Evolutionary conservation across 2,888 invertebrate genomes (phyloP).

Genomic region (Trilocha varians): DNA sequence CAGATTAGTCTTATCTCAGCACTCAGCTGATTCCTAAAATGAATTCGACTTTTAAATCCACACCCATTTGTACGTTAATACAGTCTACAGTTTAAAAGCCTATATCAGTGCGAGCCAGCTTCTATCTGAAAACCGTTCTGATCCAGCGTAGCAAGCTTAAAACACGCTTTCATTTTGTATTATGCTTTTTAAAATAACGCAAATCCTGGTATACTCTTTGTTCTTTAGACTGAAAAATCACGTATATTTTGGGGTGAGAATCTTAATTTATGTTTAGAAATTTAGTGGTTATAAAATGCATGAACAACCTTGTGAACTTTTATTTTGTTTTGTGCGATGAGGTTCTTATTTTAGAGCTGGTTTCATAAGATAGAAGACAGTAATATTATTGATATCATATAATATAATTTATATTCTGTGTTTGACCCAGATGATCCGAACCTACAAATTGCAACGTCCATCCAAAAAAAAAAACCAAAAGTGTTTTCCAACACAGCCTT

Average conservation of each 20-base stretch:
- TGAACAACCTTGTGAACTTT: too few relatives aligned
- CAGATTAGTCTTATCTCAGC: too few relatives aligned
- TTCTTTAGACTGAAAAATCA: neutral
- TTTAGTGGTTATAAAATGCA: neutral
- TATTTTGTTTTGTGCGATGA: too few relatives aligned
- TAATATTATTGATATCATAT: too few relatives aligned
- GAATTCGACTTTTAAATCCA: neutral
- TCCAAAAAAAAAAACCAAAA: slow-evolving; percentile 15
- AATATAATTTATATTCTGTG: too few relatives aligned
- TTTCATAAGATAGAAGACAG: too few relatives aligned
- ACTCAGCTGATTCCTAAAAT: neutral
- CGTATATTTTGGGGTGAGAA: too few relatives aligned
- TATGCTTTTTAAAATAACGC: neutral
- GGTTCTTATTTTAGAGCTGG: too few relatives aligned
- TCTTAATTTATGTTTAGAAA: neutral
- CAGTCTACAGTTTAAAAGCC: slow-evolving; percentile 5
- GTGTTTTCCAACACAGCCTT: slow-evolving; percentile 18
- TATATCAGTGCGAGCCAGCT: slow-evolving; percentile 23
- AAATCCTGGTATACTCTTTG: neutral
- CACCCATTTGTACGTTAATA: neutral
- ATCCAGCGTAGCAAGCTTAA: slow-evolving; percentile 36
- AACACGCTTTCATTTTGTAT: slow-evolving; percentile 25
- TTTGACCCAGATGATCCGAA: too few relatives aligned
- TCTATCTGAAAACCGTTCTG: slow-evolving; percentile 22
- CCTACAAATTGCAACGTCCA: too few relatives aligned